Evolutionary conservation across 2,888 invertebrate species (phyloP).

Genomic region (Formica aserva): DNA sequence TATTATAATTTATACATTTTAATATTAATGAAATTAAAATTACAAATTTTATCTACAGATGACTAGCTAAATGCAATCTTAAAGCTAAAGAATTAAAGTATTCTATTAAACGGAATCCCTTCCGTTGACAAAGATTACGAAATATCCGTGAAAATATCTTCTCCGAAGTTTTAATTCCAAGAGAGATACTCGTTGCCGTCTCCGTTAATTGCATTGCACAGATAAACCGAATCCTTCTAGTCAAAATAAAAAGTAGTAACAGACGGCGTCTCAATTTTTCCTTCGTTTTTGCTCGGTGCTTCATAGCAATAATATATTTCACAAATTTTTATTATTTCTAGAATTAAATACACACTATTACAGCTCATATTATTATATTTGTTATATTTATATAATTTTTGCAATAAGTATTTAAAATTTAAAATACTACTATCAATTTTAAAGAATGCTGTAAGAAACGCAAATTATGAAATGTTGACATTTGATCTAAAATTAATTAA

Average conservation of each 20-base stretch:
- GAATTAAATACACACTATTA: not conserved
- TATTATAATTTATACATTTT: not conserved
- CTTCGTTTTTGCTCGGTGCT: not conserved
- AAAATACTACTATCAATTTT: not conserved
- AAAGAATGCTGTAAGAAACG: not conserved
- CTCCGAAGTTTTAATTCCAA: conserved; percentile 42
- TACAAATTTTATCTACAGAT: not conserved
- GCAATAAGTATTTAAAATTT: not conserved
- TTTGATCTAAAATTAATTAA: not conserved
- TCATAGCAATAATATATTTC: not conserved
- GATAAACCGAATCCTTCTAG: conserved; percentile 43
- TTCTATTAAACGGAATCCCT: not conserved
- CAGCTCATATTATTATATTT: not conserved
- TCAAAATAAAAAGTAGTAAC: conserved; percentile 38
- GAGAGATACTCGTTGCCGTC: conserved; percentile 18
- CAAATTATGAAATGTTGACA: not conserved
- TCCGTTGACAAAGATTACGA: conserved; percentile 42
- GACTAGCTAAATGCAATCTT: not conserved
- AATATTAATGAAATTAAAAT: not conserved
- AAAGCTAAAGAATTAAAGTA: conserved; percentile 26
- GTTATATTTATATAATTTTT: not conserved
- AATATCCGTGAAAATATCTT: conserved; percentile 35
- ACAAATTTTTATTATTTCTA: not conserved
- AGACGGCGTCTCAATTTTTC: conserved; percentile 1
- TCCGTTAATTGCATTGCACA: conserved; percentile 38